These are phyloP conservation scores for Bombus haemorrhoidalis DNA, from an alignment of 1,140 invertebrate species.

Conservation along the genomic window DNA sequence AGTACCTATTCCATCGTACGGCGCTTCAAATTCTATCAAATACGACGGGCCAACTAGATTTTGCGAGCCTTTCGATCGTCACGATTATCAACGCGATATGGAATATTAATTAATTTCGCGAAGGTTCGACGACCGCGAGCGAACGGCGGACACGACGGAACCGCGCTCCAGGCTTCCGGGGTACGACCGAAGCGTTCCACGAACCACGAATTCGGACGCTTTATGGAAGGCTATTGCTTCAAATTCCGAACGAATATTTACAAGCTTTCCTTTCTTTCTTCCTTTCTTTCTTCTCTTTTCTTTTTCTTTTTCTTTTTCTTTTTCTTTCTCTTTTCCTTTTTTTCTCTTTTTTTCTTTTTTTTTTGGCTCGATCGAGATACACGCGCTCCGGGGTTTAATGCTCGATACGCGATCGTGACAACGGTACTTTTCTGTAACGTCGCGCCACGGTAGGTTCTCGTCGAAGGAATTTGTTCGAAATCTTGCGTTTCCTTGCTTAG, in stretches of 20 bases:
- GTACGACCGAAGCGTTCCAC: too few relatives aligned
- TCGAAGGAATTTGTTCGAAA: neutral
- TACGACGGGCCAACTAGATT: conserved; percentile 37
- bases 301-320: too few relatives aligned
- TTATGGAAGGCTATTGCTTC: fast-evolving
- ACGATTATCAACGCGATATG: conserved; percentile 43
- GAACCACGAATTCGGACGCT: neutral
- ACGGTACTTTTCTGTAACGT: neutral
- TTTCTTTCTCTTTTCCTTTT: too few relatives aligned
- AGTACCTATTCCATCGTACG: conserved; percentile 2
- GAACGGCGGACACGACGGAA: neutral
- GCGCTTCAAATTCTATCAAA: conserved; percentile 32
- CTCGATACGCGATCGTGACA: neutral
- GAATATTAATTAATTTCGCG: conserved; percentile 57
- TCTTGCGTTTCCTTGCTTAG: neutral
- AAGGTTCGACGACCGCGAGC: neutral
- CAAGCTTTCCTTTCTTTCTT: too few relatives aligned
- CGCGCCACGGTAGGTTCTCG: too few relatives aligned
- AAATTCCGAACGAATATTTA: neutral
- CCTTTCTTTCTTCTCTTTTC: too few relatives aligned
- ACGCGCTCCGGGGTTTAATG: neutral
- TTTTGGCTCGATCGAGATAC: neutral
- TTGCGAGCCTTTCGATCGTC: conserved; percentile 56
- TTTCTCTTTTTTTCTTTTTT: too few relatives aligned
- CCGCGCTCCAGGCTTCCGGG: neutral